Evolutionary conservation across 2,797 vertebrate genomes (phyloP).

Genomic region (Gallinago solitaria): DNA sequence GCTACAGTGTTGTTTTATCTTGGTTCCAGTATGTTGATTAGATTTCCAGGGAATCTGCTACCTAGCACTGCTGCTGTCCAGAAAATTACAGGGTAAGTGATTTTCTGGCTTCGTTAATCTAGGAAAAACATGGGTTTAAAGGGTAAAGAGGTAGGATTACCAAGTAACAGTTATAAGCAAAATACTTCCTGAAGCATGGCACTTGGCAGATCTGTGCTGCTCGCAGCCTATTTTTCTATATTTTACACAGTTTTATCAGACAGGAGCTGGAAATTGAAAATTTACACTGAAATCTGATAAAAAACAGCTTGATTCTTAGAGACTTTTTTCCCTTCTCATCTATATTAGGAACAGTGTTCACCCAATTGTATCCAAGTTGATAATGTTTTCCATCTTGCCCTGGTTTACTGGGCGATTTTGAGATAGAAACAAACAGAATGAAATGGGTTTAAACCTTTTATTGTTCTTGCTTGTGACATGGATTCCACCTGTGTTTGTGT

Average conservation of each 20-base stretch:
- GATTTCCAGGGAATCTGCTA: neutral
- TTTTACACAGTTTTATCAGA: neutral
- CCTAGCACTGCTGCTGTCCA: neutral
- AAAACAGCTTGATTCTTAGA: accelerated
- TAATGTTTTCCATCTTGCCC: neutral
- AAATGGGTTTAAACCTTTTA: neutral
- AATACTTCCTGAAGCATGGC: neutral
- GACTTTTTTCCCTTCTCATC: neutral
- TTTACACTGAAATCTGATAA: neutral
- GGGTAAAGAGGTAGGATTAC: neutral
- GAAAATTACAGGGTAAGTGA: neutral
- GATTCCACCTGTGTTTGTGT: neutral
- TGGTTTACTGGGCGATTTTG: neutral
- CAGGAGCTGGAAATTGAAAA: neutral
- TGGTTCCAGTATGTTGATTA: neutral
- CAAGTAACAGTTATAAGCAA: neutral
- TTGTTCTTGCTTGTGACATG: neutral
- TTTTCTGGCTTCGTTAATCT: neutral
- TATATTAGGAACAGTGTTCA: neutral
- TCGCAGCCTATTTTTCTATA: neutral
- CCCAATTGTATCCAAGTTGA: neutral
- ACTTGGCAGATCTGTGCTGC: neutral
- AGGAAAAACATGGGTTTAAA: neutral
- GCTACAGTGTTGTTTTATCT: neutral
- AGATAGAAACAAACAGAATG: neutral